Conservation (phyloP, 2,797 vertebrate species). For the Dendrocincla tyrannina region DNA sequence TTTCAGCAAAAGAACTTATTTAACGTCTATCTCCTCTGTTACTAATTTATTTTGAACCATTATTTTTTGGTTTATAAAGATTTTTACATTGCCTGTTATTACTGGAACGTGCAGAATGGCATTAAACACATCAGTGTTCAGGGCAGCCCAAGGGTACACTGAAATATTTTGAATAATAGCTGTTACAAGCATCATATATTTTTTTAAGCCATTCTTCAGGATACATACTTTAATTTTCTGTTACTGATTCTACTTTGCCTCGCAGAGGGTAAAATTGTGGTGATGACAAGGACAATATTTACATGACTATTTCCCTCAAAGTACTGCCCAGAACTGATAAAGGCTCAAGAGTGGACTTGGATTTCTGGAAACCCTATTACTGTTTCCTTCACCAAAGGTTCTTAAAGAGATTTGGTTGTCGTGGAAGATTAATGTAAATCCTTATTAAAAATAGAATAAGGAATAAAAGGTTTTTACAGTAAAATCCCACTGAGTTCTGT, state of each 20-base stretch:
- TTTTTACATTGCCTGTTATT: neutral
- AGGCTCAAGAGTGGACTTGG: neutral
- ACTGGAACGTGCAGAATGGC: neutral
- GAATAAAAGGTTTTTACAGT: neutral
- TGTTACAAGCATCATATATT: neutral
- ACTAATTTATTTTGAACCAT: neutral
- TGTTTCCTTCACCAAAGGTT: neutral
- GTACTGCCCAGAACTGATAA: neutral
- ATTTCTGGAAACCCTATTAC: neutral
- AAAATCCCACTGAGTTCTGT: neutral
- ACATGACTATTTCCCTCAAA: neutral
- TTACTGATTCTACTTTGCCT: neutral
- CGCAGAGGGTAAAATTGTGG: neutral
- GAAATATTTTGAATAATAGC: neutral
- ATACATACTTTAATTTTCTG: neutral
- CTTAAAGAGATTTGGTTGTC: slow-evolving; percentile 32
- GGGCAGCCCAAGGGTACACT: neutral
- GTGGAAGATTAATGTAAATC: slow-evolving; percentile 24
- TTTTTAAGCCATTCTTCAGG: neutral
- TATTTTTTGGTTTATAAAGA: neutral
- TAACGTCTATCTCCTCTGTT: neutral
- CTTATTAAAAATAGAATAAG: slow-evolving; percentile 27
- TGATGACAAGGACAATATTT: neutral
- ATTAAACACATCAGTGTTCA: neutral
- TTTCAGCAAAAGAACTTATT: neutral